phyloP scores from a whole-genome alignment of 2,113 vertebrate species.

The Brachyhypopomus gauderio region DNA sequence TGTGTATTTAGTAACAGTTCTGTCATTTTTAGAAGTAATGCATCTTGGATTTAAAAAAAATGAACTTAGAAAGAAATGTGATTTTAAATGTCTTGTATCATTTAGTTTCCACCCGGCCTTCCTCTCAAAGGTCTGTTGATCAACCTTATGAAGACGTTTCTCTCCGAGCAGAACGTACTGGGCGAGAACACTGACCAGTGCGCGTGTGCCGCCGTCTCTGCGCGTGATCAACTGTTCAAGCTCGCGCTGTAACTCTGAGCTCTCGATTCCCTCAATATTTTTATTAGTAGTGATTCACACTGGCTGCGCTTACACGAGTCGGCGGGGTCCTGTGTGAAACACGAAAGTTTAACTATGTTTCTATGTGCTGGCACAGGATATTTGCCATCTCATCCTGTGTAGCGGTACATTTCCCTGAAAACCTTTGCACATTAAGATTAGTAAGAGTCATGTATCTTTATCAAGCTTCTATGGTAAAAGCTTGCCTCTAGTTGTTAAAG shows the following conservation, averaged over 20 bases:
- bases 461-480: no score
- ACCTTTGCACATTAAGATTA: no score
- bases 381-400: no score
- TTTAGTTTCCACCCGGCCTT: neutral
- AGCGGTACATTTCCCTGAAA: no score
- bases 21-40: neutral
- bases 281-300: neutral
- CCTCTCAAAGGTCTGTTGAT: neutral
- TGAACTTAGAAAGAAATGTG: neutral
- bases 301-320: neutral
- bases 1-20: constrained; percentile 6
- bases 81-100: neutral
- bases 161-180: neutral
- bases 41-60: constrained; percentile 3
- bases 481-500: no score
- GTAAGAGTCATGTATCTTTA: no score
- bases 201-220: neutral
- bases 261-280: neutral
- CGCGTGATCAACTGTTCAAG: neutral
- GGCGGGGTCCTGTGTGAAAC: neutral
- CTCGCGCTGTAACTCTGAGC: neutral
- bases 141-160: neutral
- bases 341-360: neutral
- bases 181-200: neutral
- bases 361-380: no score